Evolutionary conservation across 2,113 vertebrate species (phyloP), one percentile per base, ranked within the genome.

Genomic region (Nyctibius bracteatus): DNA sequence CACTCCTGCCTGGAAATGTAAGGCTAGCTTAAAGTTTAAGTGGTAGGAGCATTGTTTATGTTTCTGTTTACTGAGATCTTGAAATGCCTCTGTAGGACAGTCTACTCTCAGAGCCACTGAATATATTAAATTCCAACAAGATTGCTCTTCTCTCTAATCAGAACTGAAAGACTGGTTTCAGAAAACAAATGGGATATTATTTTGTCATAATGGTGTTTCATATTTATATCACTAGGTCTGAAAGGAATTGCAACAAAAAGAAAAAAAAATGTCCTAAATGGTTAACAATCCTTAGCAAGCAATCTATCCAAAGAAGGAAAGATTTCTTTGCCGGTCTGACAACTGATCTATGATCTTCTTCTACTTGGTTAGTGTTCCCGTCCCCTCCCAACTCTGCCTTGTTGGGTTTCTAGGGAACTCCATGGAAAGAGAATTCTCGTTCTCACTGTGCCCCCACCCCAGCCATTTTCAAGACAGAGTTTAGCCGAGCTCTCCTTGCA

Each of bases 201-300:
- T 97, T 96, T 97, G 73, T 97, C 89, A 88, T 97, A 97, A 97
- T 96, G 73, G 27, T 63, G 62, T 92, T 97, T 97, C 86, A 90
- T 95, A 97, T 97, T 97, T 96, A 88, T 96, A 96, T 73, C 39
- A 9, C 83, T 91, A 55, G 16, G 27, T 81, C 94, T 87, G 90
- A 97, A 94, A 97, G 66, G 63, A 94, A 94, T 94, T 91, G 43
- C 31, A 94, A 75, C 35, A 43, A 88, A 54, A 68, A 74, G 37
- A 78, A 55, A 86, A 61, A 61, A 47, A 2, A 6, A 22, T 43
- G 82, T 97, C 94, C 95, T 88, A 95, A 97, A 96, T 97, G 81
- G 92, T 96, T 98, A 98, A 98, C 97, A 97, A 97, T 95, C 95
- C 97, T 96, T 73, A 74, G 74, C 92, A 93, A 97, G 92, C 96